phyloP scores from a whole-genome alignment of 2,888 invertebrate genomes.

The Scaeva pyrastri region DNA sequence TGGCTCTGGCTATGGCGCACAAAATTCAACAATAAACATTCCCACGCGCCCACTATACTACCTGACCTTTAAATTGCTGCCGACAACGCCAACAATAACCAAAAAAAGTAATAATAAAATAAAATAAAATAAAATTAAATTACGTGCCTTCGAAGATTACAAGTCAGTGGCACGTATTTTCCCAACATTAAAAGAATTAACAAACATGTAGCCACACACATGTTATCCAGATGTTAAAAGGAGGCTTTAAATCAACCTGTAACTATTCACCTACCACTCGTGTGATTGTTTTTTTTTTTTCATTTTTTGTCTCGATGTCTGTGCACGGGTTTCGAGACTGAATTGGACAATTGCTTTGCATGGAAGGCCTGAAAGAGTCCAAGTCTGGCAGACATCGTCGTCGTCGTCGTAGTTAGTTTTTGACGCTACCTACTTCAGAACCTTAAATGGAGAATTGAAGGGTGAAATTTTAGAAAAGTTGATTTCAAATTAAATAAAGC shows the following conservation, averaged over 20 bases:
- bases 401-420: too few relatives aligned
- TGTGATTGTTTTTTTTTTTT: constrained; percentile 31
- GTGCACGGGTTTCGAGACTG: background rate
- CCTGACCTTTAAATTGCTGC: constrained; percentile 74
- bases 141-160: constrained; percentile 73
- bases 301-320: background rate
- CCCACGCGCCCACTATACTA: constrained; percentile 72
- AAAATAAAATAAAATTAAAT: constrained; percentile 43
- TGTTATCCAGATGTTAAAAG: constrained; percentile 70
- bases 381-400: background rate
- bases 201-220: constrained; percentile 67
- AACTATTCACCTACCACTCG: constrained; percentile 34
- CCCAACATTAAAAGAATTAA: constrained; percentile 73
- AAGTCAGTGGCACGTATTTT: constrained; percentile 74
- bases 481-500: too few relatives aligned
- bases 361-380: background rate
- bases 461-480: too few relatives aligned
- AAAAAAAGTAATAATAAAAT: constrained; percentile 26
- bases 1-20: constrained; percentile 64
- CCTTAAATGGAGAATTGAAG: too few relatives aligned
- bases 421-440: too few relatives aligned
- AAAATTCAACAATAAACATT: constrained; percentile 47
- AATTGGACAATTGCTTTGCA: constrained; percentile 7
- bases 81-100: constrained; percentile 57
- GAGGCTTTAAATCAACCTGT: constrained; percentile 65